A percentile compares a stretch with the other conserved stretches of the same genome.
phyloP scores from a whole-genome alignment of 2,888 invertebrate species.

The Myathropa florea region DNA sequence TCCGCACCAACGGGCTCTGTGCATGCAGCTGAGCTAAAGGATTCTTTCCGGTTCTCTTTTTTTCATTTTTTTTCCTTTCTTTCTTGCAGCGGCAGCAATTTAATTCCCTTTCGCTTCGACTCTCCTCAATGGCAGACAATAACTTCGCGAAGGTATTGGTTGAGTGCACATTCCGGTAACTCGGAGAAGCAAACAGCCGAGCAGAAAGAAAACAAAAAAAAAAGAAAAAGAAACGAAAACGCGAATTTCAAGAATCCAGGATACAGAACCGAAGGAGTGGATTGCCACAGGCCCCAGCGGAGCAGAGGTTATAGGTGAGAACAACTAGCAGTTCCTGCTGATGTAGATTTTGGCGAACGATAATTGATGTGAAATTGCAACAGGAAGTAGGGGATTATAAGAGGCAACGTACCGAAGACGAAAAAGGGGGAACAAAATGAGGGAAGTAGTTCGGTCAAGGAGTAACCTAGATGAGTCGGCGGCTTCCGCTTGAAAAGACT shows the following conservation, averaged over 20 bases:
- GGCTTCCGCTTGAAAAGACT: not conserved
- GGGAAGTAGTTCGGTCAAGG: not conserved
- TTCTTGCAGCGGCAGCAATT: constrained; percentile 18
- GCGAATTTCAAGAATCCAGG: constrained; percentile 6
- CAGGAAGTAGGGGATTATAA: not conserved
- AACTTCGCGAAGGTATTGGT: constrained; percentile 45
- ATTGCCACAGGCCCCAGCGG: not conserved
- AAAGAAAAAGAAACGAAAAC: not conserved
- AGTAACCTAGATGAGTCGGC: not conserved
- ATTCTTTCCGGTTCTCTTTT: constrained; percentile 30
- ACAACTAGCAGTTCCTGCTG: not conserved
- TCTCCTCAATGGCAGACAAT: constrained; percentile 36
- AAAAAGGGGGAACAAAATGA: not conserved
- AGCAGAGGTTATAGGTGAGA: not conserved
- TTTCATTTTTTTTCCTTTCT: not conserved
- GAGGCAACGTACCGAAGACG: not conserved
- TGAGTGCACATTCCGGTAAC: constrained; percentile 51
- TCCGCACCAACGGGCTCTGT: not conserved
- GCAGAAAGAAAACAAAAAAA: not conserved
- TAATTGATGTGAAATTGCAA: not conserved
- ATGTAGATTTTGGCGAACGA: not conserved
- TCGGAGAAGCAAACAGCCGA: not conserved
- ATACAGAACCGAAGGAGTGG: not conserved
- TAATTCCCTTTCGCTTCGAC: constrained; percentile 25
- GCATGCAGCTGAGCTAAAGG: constrained; percentile 45